Evolutionary conservation across 2,888 invertebrate species (phyloP).

Genomic region (Venusia cambrica): DNA sequence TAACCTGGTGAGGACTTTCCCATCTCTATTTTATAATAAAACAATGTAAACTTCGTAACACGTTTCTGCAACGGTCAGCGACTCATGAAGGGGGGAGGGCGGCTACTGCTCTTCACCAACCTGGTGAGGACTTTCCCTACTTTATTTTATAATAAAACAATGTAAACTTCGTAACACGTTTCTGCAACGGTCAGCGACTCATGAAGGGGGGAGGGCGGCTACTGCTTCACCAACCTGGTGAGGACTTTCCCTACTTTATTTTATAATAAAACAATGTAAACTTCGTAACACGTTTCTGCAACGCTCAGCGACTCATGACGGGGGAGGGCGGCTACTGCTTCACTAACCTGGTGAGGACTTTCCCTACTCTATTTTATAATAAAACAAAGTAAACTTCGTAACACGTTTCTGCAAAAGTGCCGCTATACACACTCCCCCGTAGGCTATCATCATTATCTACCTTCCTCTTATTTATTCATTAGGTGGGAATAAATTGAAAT

Average conservation of each 20-base stretch:
- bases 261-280: conserved; percentile 99
- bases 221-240: too few species aligned
- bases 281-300: conserved; percentile 97
- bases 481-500: too few species aligned
- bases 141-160: conserved; percentile 87
- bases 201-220: too few species aligned
- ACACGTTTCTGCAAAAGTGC: conserved; percentile 98
- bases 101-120: conserved; percentile 99
- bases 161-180: conserved; percentile 97
- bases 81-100: conserved; percentile 97
- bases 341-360: conserved; percentile 91
- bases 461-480: too few species aligned
- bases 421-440: too few species aligned
- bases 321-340: conserved; percentile 99
- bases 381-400: conserved; percentile 98
- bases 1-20: conserved; percentile 86
- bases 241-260: too few species aligned
- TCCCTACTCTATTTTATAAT: conserved; percentile 2
- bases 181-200: conserved; percentile 95
- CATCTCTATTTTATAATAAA: conserved; percentile 53
- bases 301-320: conserved; percentile 95
- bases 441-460: too few species aligned
- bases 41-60: conserved; percentile 98
- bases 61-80: conserved; percentile 96
- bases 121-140: conserved; percentile 79